Conservation (phyloP, 2,888 invertebrate species). For the Dryococelus australis region DNA sequence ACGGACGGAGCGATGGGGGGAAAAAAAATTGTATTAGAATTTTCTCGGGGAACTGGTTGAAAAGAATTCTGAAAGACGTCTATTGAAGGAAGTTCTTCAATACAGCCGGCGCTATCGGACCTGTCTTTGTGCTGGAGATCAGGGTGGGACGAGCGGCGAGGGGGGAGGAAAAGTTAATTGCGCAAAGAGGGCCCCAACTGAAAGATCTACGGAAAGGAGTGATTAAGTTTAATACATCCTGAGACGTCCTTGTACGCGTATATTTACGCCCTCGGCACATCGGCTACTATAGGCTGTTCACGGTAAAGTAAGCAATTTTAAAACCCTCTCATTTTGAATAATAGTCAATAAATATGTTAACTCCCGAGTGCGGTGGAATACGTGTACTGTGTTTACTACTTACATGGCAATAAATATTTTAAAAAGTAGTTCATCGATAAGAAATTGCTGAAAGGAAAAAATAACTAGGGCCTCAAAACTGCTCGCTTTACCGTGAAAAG, state of each 20-base stretch:
- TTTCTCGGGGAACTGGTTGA: background rate
- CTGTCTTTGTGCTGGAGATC: constrained; percentile 1
- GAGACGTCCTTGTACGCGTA: background rate
- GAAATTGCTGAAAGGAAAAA: too few relatives aligned
- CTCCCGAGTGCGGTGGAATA: too few relatives aligned
- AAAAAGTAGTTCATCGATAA: too few relatives aligned
- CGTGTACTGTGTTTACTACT: too few relatives aligned
- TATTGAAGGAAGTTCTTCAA: constrained; percentile 23
- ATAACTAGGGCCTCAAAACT: too few relatives aligned
- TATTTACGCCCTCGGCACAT: too few relatives aligned
- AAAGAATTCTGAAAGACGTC: constrained; percentile 24
- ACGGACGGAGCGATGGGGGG: background rate
- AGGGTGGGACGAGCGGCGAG: background rate
- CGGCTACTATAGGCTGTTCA: too few relatives aligned
- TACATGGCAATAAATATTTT: too few relatives aligned
- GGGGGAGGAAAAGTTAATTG: constrained; percentile 23
- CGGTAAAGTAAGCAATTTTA: too few relatives aligned
- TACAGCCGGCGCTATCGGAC: constrained; percentile 22
- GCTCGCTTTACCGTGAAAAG: too few relatives aligned
- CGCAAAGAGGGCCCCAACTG: constrained; percentile 19
- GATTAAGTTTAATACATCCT: background rate
- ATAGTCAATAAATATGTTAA: too few relatives aligned
- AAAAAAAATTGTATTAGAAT: constrained; percentile 11
- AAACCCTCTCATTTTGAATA: too few relatives aligned
- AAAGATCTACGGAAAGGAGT: background rate